Evolutionary conservation across 2,888 invertebrate species (phyloP).

Genomic region (Labia minor): DNA sequence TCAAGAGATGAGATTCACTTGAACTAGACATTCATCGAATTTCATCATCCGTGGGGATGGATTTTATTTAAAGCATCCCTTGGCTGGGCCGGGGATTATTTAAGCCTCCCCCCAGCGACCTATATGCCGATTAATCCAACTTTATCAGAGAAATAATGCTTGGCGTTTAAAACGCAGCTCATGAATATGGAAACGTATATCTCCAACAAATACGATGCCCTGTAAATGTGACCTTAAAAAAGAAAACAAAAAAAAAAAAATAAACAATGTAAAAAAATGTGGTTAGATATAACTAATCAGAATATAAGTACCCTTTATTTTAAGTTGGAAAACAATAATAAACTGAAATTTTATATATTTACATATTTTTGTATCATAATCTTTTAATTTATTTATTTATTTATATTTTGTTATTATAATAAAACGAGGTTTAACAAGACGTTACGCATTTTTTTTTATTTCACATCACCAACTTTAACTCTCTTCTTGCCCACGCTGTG

Average conservation of each 20-base stretch:
- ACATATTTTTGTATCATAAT: no score
- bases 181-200: neutral
- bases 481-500: no score
- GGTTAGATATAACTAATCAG: neutral
- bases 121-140: neutral
- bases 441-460: no score
- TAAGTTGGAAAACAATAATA: no score
- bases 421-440: no score
- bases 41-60: neutral
- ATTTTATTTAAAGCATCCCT: neutral
- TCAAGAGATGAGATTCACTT: neutral
- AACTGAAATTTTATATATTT: no score
- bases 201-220: neutral
- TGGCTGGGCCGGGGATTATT: neutral
- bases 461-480: no score
- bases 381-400: no score
- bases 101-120: neutral
- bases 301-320: no score
- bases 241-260: neutral
- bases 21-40: neutral
- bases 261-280: neutral
- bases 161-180: neutral
- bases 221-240: neutral
- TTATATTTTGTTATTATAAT: no score
- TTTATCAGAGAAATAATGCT: neutral